phyloP scores from a whole-genome alignment of 1,140 invertebrate genomes.

The Heliconius eleuchia region DNA sequence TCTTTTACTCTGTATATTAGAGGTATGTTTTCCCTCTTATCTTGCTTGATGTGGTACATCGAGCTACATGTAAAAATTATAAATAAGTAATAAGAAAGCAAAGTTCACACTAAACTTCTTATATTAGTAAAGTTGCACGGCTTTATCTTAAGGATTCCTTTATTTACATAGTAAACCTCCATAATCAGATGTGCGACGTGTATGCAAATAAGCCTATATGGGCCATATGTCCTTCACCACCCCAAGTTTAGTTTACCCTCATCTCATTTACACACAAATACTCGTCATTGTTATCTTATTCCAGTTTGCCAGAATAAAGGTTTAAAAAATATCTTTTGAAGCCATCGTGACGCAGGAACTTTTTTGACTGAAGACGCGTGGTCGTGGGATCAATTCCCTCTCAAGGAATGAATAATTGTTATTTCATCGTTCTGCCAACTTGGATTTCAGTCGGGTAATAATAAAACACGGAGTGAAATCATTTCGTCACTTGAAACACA shows the following conservation, averaged over 20 bases:
- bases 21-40: too few relatives aligned
- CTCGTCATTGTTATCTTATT: conserved; percentile 13
- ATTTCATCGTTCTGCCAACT: too few relatives aligned
- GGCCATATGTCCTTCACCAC: conserved; percentile 1
- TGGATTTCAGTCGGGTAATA: too few relatives aligned
- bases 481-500: too few relatives aligned
- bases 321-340: neutral
- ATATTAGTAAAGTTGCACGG: neutral
- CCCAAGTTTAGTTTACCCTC: neutral
- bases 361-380: too few relatives aligned
- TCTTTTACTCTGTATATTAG: neutral
- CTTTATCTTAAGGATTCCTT: neutral
- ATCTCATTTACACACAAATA: conserved; percentile 16
- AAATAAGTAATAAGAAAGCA: too few relatives aligned
- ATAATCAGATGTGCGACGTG: conserved; percentile 17
- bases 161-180: conserved; percentile 20
- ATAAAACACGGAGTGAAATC: too few relatives aligned
- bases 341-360: too few relatives aligned
- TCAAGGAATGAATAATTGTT: too few relatives aligned
- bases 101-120: neutral
- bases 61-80: too few relatives aligned
- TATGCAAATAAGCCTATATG: conserved; percentile 20
- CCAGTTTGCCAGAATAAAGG: conserved; percentile 6
- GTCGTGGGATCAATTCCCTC: too few relatives aligned
- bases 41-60: too few relatives aligned